A percentile compares a stretch with the other conserved stretches of the same genome.
phyloP scores from a whole-genome alignment of 2,888 invertebrate species.

The Noctua janthina region DNA sequence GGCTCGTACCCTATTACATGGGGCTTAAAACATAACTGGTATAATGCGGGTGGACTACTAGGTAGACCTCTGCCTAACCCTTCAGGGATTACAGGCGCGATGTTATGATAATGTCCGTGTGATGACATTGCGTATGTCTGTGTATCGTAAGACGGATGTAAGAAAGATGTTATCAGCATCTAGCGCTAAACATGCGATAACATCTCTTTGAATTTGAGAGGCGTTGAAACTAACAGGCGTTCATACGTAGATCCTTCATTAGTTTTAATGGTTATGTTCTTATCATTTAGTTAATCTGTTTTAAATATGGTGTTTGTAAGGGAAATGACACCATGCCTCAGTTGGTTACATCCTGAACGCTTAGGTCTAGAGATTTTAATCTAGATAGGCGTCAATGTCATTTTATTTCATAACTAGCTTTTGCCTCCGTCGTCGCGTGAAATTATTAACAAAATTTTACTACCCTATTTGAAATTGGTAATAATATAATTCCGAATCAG shows the following conservation, averaged over 20 bases:
- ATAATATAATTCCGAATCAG: neutral
- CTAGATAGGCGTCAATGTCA: neutral
- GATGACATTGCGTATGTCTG: neutral
- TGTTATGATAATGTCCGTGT: neutral
- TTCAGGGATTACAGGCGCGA: neutral
- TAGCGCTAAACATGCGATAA: neutral
- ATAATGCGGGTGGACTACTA: neutral
- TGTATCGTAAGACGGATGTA: neutral
- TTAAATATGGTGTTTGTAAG: conserved; percentile 1
- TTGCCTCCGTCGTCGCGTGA: neutral
- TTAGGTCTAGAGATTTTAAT: neutral
- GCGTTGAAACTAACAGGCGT: conserved; percentile 7
- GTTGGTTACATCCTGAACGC: neutral
- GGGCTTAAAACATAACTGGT: neutral
- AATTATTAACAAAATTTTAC: neutral
- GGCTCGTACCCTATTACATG: neutral
- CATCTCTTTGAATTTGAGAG: conserved; percentile 41
- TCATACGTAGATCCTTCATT: conserved; percentile 42
- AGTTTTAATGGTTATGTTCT: conserved; percentile 6
- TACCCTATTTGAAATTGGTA: neutral
- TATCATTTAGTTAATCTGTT: conserved; percentile 36
- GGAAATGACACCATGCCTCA: conserved; percentile 34
- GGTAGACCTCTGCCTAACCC: no score
- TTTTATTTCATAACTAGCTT: neutral
- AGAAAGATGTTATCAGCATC: conserved; percentile 15